These are phyloP conservation scores for Heliconius himera DNA, from an alignment of 1,140 invertebrate species.

Conservation along the genomic window DNA sequence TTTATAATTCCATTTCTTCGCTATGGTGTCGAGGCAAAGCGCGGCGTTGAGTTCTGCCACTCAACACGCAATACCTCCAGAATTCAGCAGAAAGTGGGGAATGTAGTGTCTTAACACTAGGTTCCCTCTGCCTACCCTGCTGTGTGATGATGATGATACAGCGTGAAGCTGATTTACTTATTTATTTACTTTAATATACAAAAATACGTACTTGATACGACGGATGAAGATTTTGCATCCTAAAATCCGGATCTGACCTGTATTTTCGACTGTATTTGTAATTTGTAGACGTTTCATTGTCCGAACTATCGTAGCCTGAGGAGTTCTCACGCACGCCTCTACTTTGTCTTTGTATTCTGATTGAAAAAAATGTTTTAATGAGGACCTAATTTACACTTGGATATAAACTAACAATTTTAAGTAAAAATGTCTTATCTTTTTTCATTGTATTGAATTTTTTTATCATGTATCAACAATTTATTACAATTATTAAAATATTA, in stretches of 20 bases:
- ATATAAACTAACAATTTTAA: background rate
- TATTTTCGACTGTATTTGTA: constrained; percentile 86
- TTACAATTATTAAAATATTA: background rate
- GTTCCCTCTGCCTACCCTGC: too few relatives aligned
- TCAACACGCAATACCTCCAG: too few relatives aligned
- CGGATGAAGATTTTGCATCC: constrained; percentile 83
- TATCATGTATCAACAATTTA: background rate
- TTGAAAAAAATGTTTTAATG: background rate
- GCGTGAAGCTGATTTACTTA: too few relatives aligned
- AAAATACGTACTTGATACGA: constrained; percentile 78
- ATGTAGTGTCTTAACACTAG: too few relatives aligned
- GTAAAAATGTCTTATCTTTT: background rate
- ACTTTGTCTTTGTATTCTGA: constrained; percentile 75
- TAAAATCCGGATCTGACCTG: constrained; percentile 91
- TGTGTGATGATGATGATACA: too few relatives aligned
- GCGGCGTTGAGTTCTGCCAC: too few relatives aligned
- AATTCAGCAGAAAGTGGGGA: too few relatives aligned
- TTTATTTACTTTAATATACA: background rate
- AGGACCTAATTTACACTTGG: background rate
- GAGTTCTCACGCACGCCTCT: constrained; percentile 82
- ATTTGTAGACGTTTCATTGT: constrained; percentile 85
- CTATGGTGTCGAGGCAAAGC: too few relatives aligned
- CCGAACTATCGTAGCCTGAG: constrained; percentile 93
- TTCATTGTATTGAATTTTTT: background rate
- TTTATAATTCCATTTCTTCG: too few relatives aligned